phyloP scores from a whole-genome alignment of 2,888 invertebrate genomes.

The Agrotis ipsilon region DNA sequence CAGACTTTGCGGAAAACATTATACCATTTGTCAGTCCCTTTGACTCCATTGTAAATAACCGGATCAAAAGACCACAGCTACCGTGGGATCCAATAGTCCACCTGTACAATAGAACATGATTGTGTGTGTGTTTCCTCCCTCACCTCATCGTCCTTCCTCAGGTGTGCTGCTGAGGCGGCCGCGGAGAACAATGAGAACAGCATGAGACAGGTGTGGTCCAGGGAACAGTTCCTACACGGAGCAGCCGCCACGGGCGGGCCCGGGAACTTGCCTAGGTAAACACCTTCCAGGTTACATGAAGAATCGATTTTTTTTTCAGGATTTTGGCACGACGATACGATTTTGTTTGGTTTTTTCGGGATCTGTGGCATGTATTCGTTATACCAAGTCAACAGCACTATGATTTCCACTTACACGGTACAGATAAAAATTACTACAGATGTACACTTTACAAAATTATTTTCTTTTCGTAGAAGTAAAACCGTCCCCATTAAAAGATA shows the following conservation, averaged over 20 bases:
- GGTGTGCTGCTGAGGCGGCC: constrained; percentile 71
- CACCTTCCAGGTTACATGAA: constrained; percentile 16
- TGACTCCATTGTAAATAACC: constrained; percentile 25
- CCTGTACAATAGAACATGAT: constrained; percentile 45
- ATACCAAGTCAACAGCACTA: too few relatives aligned
- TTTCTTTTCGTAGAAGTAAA: too few relatives aligned
- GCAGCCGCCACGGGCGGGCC: constrained; percentile 93
- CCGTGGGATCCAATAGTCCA: constrained; percentile 46
- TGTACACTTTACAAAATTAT: too few relatives aligned
- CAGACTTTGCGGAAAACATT: not conserved
- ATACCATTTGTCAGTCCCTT: not conserved
- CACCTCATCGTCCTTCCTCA: constrained; percentile 50
- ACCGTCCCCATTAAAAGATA: not conserved
- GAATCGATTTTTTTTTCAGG: not conserved
- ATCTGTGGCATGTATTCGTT: too few relatives aligned
- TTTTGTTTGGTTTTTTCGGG: too few relatives aligned
- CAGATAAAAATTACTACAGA: too few relatives aligned
- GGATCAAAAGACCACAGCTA: constrained; percentile 37
- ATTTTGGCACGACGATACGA: too few relatives aligned
- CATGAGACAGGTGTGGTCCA: constrained; percentile 92
- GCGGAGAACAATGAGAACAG: constrained; percentile 67
- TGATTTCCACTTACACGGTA: too few relatives aligned
- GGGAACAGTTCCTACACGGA: constrained; percentile 94
- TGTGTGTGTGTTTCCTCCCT: constrained; percentile 55
- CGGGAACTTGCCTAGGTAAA: constrained; percentile 77